These are phyloP conservation scores for Melanotaenia parkinsoni DNA, from an alignment of 2,797 vertebrate genomes.

Conservation along the genomic window DNA sequence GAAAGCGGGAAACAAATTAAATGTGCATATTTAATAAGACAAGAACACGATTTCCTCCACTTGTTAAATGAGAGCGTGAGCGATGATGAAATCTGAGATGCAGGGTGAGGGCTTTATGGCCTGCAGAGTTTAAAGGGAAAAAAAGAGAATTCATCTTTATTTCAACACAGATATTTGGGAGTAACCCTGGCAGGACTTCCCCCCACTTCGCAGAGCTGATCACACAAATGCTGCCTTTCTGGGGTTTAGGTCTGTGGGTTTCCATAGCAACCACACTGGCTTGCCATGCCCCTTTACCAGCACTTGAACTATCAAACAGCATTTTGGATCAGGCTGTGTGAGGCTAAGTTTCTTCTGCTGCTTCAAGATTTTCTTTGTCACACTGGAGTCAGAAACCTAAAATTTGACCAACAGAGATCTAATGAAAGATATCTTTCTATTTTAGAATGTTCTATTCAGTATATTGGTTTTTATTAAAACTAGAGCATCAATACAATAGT, in stretches of 20 bases:
- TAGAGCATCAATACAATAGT: no score
- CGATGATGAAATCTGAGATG: constrained; percentile 32
- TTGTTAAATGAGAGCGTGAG: constrained; percentile 54
- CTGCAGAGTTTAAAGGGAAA: constrained; percentile 60
- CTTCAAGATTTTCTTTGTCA: no score
- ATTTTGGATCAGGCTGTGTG: constrained; percentile 50
- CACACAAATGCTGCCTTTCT: constrained; percentile 46
- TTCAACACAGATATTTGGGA: constrained; percentile 67
- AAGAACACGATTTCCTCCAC: constrained; percentile 62
- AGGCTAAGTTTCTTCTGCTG: no score
- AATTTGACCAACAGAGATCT: no score
- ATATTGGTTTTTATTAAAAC: no score
- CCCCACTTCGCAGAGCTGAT: constrained; percentile 56
- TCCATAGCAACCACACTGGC: constrained; percentile 63
- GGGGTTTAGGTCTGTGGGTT: constrained; percentile 54
- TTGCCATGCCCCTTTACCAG: constrained; percentile 44
- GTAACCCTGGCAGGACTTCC: constrained; percentile 57
- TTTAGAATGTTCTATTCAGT: no score
- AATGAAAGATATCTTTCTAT: no score
- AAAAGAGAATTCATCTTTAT: constrained; percentile 82
- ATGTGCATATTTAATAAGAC: constrained; percentile 74
- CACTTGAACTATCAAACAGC: constrained; percentile 66
- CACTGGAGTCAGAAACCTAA: no score
- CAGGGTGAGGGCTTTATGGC: constrained; percentile 42
- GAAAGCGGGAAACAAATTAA: constrained; percentile 60